These are phyloP conservation scores for Labrus mixtus DNA, from an alignment of 2,113 vertebrate genomes.

Conservation along the genomic window DNA sequence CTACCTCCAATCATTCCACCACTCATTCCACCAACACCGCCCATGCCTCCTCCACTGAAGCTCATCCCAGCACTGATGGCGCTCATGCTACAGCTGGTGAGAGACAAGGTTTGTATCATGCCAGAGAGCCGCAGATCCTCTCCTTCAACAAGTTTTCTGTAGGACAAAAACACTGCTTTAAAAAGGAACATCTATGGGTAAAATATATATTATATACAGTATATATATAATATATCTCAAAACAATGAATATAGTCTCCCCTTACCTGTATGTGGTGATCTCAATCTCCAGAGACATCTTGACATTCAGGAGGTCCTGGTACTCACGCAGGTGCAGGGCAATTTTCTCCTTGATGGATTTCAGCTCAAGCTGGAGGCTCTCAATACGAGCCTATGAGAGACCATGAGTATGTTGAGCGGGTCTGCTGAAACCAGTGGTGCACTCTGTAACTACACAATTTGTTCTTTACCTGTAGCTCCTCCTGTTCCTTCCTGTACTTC, in stretches of 20 bases:
- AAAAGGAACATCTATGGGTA: not conserved
- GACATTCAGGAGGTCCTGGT: slow-evolving; percentile 85
- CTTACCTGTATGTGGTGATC: slow-evolving; percentile 85
- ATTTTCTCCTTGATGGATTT: slow-evolving; percentile 82
- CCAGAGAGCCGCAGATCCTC: slow-evolving; percentile 80
- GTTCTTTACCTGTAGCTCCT: slow-evolving; percentile 70
- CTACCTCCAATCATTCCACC: slow-evolving; percentile 34
- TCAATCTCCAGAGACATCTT: slow-evolving; percentile 87
- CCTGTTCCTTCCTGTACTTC: slow-evolving; percentile 68
- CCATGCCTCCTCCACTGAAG: slow-evolving; percentile 63
- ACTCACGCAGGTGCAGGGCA: slow-evolving; percentile 81
- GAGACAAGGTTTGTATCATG: slow-evolving; percentile 76
- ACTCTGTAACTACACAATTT: slow-evolving; percentile 3
- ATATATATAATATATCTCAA: not conserved
- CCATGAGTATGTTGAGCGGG: not conserved
- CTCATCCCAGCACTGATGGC: slow-evolving; percentile 60
- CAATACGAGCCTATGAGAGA: slow-evolving; percentile 67
- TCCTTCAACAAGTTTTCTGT: slow-evolving; percentile 84
- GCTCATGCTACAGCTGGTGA: slow-evolving; percentile 64
- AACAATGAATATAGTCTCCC: not conserved
- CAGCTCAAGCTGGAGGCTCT: slow-evolving; percentile 75
- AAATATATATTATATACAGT: not conserved
- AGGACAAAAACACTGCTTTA: slow-evolving; percentile 1
- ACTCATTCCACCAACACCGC: slow-evolving; percentile 55
- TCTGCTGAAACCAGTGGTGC: slow-evolving; percentile 31